Percentiles rank a stretch among this genome's conserved stretches.
Conservation (phyloP, 2,888 invertebrate species). For the Hirtodrosophila duncani region DNA sequence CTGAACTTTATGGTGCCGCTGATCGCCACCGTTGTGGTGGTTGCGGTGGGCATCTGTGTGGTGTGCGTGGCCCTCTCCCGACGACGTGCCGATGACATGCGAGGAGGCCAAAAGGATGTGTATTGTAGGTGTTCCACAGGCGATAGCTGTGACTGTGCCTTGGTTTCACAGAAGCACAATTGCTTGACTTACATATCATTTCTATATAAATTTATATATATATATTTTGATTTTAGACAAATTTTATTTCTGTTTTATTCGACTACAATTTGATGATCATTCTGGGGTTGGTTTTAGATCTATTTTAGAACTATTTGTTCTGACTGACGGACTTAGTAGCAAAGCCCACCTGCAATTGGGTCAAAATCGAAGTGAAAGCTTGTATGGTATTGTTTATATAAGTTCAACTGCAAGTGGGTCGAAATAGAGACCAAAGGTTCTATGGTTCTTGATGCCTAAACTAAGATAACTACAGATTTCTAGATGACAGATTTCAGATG, state of each 20-base stretch:
- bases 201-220: background rate
- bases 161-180: conserved; percentile 5
- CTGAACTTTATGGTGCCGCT: conserved; percentile 94
- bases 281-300: too few relatives aligned
- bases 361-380: too few relatives aligned
- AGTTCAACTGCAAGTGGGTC: too few relatives aligned
- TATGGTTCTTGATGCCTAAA: too few relatives aligned
- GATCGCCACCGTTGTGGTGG: conserved; percentile 92
- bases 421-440: too few relatives aligned
- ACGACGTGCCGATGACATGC: conserved; percentile 87
- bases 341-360: too few relatives aligned
- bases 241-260: conserved; percentile 53
- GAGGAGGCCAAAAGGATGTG: conserved; percentile 88
- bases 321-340: too few relatives aligned
- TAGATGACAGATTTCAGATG: too few relatives aligned
- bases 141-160: too few relatives aligned
- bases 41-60: conserved; percentile 93
- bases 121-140: conserved; percentile 83
- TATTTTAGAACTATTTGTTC: too few relatives aligned
- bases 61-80: conserved; percentile 92
- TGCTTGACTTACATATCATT: background rate
- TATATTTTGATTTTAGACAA: conserved; percentile 27
- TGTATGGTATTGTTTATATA: too few relatives aligned
- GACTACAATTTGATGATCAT: conserved; percentile 11
- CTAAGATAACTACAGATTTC: too few relatives aligned